phyloP scores from a whole-genome alignment of 1,140 invertebrate species.

The Bactericera cockerelli region DNA sequence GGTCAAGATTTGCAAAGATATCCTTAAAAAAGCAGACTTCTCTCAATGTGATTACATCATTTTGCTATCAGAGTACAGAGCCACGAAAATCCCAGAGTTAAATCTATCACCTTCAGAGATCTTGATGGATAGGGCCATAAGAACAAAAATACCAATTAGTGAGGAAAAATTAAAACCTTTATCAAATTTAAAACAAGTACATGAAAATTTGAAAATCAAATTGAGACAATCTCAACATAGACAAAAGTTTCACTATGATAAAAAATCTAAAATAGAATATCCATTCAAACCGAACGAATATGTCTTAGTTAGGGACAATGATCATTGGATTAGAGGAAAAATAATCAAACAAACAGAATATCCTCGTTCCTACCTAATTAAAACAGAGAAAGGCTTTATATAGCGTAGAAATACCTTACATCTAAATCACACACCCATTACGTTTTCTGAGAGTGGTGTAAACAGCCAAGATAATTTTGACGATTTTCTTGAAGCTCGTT shows the following conservation, averaged over 20 bases:
- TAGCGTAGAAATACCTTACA: neutral
- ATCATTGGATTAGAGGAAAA: neutral
- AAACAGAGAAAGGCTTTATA: neutral
- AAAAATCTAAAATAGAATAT: neutral
- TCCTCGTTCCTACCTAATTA: neutral
- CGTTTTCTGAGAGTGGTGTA: neutral
- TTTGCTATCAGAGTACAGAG: neutral
- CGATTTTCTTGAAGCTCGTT: neutral
- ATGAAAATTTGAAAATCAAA: neutral
- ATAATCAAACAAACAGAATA: neutral
- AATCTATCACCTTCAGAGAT: neutral
- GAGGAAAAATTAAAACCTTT: neutral
- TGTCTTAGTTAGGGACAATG: neutral
- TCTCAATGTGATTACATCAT: neutral
- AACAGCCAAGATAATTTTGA: neutral
- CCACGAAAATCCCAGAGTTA: neutral
- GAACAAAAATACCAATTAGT: neutral
- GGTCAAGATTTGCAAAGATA: conserved; percentile 10
- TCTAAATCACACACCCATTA: neutral
- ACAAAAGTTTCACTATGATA: neutral
- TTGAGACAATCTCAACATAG: neutral
- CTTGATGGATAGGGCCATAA: neutral
- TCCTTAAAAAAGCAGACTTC: conserved; percentile 7
- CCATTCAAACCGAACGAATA: neutral
- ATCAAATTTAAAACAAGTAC: neutral